Evolutionary conservation across 1,140 invertebrate genomes (phyloP).

Genomic region (Neuroterus valhalla): DNA sequence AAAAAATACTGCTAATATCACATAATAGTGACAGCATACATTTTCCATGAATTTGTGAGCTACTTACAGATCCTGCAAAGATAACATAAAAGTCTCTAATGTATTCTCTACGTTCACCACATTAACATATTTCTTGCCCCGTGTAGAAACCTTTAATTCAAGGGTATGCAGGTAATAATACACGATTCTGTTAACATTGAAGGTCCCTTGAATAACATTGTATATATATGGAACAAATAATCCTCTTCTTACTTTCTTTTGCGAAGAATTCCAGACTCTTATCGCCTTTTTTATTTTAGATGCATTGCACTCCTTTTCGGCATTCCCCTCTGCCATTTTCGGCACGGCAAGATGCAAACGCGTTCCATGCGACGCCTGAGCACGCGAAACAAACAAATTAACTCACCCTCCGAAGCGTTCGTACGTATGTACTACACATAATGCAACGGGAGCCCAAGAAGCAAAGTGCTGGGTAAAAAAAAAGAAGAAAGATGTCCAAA

Average conservation of each 20-base stretch:
- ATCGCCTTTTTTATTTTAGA: neutral
- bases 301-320: constrained; percentile 21
- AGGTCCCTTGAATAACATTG: neutral
- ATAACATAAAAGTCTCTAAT: too few relatives aligned
- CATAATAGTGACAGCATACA: too few relatives aligned
- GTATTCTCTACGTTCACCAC: too few relatives aligned
- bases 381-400: constrained; percentile 50
- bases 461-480: constrained; percentile 32
- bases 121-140: too few relatives aligned
- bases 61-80: too few relatives aligned
- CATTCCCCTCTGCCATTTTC: constrained; percentile 1
- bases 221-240: neutral
- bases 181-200: too few relatives aligned
- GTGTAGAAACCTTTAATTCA: too few relatives aligned
- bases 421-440: constrained; percentile 41
- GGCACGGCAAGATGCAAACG: constrained; percentile 35
- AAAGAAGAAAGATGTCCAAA: constrained; percentile 26
- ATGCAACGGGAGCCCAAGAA: constrained; percentile 27
- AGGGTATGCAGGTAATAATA: too few relatives aligned
- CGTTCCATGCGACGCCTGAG: constrained; percentile 32
- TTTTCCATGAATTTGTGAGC: too few relatives aligned
- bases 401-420: constrained; percentile 54
- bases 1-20: too few relatives aligned
- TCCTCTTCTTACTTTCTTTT: neutral
- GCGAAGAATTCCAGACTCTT: neutral